phyloP scores from a whole-genome alignment of 1,140 invertebrate genomes.

The Sinonovacula constricta region DNA sequence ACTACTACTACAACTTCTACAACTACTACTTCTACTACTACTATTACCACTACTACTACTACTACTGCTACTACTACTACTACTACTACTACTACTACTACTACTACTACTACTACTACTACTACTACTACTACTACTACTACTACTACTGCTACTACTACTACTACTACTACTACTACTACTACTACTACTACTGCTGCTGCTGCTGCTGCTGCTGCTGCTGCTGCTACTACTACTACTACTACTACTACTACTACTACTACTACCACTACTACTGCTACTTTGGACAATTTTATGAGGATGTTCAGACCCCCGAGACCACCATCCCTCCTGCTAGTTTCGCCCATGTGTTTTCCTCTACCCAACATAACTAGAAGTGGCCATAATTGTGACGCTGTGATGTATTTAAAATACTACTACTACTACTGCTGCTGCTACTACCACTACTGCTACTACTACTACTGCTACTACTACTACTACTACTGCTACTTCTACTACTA shows the following conservation, averaged over 20 bases:
- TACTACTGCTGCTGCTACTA: neutral
- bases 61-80: constrained; percentile 4
- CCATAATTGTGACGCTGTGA: too few relatives aligned
- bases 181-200: neutral
- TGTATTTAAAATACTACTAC: neutral
- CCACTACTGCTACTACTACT: constrained; percentile 2
- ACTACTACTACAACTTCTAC: constrained; percentile 12
- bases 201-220: too few relatives aligned
- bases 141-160: constrained; percentile 4
- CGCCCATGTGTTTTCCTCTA: neutral
- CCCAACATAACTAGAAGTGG: too few relatives aligned
- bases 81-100: constrained; percentile 4
- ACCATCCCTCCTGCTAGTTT: neutral
- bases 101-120: constrained; percentile 4
- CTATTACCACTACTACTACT: constrained; percentile 3
- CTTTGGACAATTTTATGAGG: neutral
- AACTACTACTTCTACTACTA: constrained; percentile 12
- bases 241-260: constrained; percentile 42
- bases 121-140: constrained; percentile 4
- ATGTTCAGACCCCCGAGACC: neutral
- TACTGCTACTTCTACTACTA: constrained; percentile 1
- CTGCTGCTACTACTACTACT: constrained; percentile 28
- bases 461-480: constrained; percentile 2
- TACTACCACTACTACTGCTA: constrained; percentile 44
- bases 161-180: constrained; percentile 3